Percentiles rank a stretch among this genome's conserved stretches.
Evolutionary conservation across 2,888 invertebrate species (phyloP).

Genomic region (Gnatocerus cornutus): DNA sequence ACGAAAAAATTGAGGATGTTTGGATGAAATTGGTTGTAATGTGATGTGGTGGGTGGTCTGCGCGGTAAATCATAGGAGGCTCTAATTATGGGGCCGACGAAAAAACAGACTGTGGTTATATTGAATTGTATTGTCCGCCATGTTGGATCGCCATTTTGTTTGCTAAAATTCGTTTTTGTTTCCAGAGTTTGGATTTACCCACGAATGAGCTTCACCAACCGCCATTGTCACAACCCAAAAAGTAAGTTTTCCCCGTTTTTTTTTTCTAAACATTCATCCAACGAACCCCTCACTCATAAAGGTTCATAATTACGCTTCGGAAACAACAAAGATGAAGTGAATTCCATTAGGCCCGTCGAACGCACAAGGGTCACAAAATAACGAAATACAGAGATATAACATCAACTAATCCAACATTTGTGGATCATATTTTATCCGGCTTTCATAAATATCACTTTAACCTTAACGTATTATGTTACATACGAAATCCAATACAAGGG

Average conservation of each 20-base stretch:
- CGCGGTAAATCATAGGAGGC: too few species aligned
- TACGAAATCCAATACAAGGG: background rate
- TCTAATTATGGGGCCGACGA: too few species aligned
- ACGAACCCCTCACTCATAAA: background rate
- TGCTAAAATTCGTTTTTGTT: background rate
- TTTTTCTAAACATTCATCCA: too few species aligned
- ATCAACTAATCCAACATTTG: conserved; percentile 4
- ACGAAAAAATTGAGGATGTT: too few species aligned
- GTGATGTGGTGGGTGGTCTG: too few species aligned
- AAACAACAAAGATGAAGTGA: background rate
- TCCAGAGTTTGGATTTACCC: background rate
- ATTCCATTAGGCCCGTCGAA: background rate
- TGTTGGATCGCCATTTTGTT: background rate
- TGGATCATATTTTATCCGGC: conserved; percentile 1
- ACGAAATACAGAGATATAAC: background rate
- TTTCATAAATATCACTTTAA: conserved; percentile 4
- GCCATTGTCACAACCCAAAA: background rate
- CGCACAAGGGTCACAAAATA: background rate
- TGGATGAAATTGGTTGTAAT: too few species aligned
- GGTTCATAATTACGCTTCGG: background rate
- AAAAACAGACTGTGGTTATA: too few species aligned
- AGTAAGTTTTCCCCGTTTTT: too few species aligned
- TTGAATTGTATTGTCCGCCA: background rate
- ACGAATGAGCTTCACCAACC: background rate
- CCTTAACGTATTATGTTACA: background rate